These are phyloP conservation scores for Pristionchus fissidentatus DNA, from an alignment of 2,888 invertebrate genomes.

Conservation along the genomic window DNA sequence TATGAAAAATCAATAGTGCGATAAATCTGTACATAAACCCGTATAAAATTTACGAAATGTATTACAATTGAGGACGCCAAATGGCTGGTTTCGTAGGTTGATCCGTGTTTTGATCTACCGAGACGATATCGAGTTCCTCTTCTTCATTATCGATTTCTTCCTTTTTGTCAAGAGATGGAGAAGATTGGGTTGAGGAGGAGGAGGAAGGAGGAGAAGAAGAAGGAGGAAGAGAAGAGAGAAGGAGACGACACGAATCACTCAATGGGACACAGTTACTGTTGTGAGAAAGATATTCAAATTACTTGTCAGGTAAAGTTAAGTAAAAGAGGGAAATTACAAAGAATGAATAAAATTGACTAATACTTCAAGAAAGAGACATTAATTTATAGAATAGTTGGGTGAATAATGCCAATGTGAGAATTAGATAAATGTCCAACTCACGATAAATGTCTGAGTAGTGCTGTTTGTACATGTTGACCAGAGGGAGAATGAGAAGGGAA, in stretches of 20 bases:
- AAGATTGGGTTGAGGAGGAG: background rate
- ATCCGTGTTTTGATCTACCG: constrained; percentile 13
- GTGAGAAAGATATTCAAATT: too few relatives aligned
- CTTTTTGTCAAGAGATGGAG: background rate
- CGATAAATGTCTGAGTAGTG: constrained; percentile 27
- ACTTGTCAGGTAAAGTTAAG: too few relatives aligned
- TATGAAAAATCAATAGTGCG: background rate
- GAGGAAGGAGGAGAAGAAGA: background rate
- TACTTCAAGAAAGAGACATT: too few relatives aligned
- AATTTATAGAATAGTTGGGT: too few relatives aligned
- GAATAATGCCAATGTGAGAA: background rate
- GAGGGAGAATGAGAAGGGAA: constrained; percentile 37
- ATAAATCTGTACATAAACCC: constrained; percentile 29
- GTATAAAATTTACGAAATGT: background rate
- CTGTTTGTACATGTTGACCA: constrained; percentile 33
- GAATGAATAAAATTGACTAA: too few relatives aligned
- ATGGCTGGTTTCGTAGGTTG: background rate
- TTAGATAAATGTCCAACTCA: background rate
- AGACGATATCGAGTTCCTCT: constrained; percentile 13
- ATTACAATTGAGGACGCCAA: constrained; percentile 17
- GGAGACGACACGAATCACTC: constrained; percentile 9
- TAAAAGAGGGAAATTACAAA: too few relatives aligned
- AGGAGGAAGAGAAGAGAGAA: constrained; percentile 12
- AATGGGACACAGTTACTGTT: background rate
- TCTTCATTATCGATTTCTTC: background rate